phyloP scores from a whole-genome alignment of 2,113 vertebrate species.

The Caretta caretta region DNA sequence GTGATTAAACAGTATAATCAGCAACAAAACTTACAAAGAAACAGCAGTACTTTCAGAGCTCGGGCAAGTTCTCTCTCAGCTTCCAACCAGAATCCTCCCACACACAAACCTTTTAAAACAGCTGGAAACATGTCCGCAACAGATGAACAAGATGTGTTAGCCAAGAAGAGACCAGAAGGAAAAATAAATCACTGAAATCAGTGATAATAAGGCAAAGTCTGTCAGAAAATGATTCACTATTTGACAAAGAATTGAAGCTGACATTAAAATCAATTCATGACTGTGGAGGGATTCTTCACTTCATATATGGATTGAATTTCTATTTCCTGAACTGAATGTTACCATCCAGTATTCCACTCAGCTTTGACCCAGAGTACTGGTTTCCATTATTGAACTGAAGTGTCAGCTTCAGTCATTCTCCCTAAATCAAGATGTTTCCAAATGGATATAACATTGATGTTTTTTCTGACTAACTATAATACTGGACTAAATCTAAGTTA shows the following conservation, averaged over 20 bases:
- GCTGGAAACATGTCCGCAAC: conserved; percentile 12
- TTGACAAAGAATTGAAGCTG: conserved; percentile 29
- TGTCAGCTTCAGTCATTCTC: neutral
- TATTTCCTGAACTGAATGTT: conserved; percentile 21
- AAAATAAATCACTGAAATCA: conserved; percentile 16
- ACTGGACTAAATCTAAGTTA: neutral
- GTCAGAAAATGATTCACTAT: conserved; percentile 40
- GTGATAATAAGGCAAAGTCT: neutral
- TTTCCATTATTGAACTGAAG: neutral
- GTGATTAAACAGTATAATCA: neutral
- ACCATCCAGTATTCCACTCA: neutral
- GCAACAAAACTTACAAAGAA: neutral
- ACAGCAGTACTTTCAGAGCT: neutral
- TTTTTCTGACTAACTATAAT: neutral
- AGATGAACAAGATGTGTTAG: neutral
- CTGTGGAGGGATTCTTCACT: neutral
- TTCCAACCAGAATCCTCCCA: neutral
- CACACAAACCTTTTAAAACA: neutral
- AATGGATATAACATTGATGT: neutral
- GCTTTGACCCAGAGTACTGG: neutral
- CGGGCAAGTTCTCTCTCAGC: neutral
- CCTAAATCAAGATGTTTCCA: neutral
- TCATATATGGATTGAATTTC: conserved; percentile 25
- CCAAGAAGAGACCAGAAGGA: conserved; percentile 21
- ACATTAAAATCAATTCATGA: conserved; percentile 55